Base-by-base conservation (phyloP, 2,113 vertebrate genomes). In the Thunnus thynnus region DNA sequence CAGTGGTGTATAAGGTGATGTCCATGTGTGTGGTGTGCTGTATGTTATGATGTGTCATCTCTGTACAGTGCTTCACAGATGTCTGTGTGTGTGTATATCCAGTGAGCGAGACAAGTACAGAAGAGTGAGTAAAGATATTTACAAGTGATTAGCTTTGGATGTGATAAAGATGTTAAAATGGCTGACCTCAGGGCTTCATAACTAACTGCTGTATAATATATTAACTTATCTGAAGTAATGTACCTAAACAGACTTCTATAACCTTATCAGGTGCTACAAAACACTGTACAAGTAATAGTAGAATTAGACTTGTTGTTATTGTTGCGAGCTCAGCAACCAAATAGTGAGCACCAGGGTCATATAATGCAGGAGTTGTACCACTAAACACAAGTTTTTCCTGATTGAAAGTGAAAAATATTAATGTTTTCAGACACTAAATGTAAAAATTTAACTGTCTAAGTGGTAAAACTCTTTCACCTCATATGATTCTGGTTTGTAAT, bases 171-270 rank as follows among this genome's bases (percentile, higher is more conserved):
- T 41, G 56, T 85, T 84, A 10, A 80, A 66, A 72, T 80, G 69
- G 64, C 61, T 82, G 86, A 94, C 88, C 93, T 94, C 92, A 94
- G 93, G 94, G 91, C 87, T 91, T 87, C 91, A 86, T 76, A 61
- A 89, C 62, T 74, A 88, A 90, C 72, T 50, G 67, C 67, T 85
- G 69, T 88, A 82, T 30, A 62, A 74, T 57, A 72, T 84, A 88
- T 76, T 68, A 20, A 85, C 74, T 72, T 14, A 78, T 55, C 30
- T 70, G 55, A 78, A 78, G 76, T 70, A 67, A 76, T 65, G 70
- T 47, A 52, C 25, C 47, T 80, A 47, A 72, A 60, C 66, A 51
- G 52, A 83, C 62, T 76, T 66, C 48, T 87, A 63, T 84, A 82
- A 70, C 69, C 50, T 47, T 71, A 64, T 47, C 72, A 75, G 88